Evolutionary conservation across 2,797 vertebrate genomes (phyloP), one percentile per base, ranked within the genome.

Genomic region (Fistularia commersonii): DNA sequence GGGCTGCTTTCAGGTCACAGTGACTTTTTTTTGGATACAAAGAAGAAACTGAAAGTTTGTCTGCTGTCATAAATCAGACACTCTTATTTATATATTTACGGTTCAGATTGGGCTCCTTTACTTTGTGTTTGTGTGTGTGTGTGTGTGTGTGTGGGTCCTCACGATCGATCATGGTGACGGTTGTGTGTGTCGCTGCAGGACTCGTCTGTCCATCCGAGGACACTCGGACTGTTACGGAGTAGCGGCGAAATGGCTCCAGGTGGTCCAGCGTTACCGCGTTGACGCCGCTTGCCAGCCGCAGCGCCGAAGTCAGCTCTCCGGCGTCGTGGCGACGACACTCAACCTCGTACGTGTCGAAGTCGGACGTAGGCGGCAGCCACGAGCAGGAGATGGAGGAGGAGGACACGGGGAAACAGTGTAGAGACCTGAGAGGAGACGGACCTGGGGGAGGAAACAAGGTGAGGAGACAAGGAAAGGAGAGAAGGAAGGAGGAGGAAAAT

Each of bases 81-180:
- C 13, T 41, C 2, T 8, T 11, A 41, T 41, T 11, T 10, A 41
- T 41, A 5, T 49, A 12, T 40, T 31, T 14, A 11, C 6, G 39
- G 11, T 51, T 41, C 41, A 31, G 8, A 5, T 31, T 15, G 6
- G 9, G 31, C 42, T 64, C 57, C 41, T 14, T 32, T 54, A 46
- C 62, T 45, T 14, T 13, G 44, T 50, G 47, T 52, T 45, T 48
- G 14, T 34, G 64, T 51, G 34, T 54, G 45, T 38, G 49, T 53
- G 58, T 55, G 48, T 66, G 54, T 11, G 48, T 51, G 45, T 48
- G 34, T 23, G 45, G 13, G 32, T 6, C 55, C 95, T 95, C 85
- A 98, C 96, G 88, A 80, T 95, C 95, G 0, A 98, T 97, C 95
- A 97, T 97, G 33, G 95, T 98, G 72, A 94, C 87, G 1, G 91